These are phyloP conservation scores for Neodiprion pinetum DNA, from an alignment of 1,140 invertebrate genomes.

Conservation along the genomic window DNA sequence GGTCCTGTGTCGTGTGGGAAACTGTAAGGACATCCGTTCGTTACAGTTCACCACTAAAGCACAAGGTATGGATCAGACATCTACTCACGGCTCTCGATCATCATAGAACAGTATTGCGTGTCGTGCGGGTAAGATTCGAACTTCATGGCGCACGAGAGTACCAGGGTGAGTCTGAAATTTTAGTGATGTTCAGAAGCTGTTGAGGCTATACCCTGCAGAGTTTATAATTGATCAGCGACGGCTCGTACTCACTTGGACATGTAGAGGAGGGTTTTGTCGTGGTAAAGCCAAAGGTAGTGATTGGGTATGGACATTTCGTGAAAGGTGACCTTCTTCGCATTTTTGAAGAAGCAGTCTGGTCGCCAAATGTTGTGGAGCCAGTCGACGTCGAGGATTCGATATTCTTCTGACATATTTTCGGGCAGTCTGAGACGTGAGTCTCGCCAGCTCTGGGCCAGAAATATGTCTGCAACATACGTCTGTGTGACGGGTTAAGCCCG, in stretches of 20 bases:
- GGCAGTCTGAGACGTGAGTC: constrained; percentile 84
- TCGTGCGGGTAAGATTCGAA: constrained; percentile 92
- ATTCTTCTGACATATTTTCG: constrained; percentile 92
- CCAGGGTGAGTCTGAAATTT: constrained; percentile 78
- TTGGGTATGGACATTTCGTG: constrained; percentile 95
- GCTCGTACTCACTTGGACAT: constrained; percentile 81
- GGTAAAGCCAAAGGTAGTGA: constrained; percentile 90
- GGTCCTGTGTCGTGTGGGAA: constrained; percentile 83
- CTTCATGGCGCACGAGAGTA: constrained; percentile 91
- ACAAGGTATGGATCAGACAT: constrained; percentile 20
- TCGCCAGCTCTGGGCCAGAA: constrained; percentile 90
- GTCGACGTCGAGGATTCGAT: constrained; percentile 87
- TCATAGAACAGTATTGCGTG: constrained; percentile 89
- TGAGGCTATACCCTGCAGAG: not conserved
- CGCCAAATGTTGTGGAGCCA: constrained; percentile 92
- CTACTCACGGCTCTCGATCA: constrained; percentile 88
- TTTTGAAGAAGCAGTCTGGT: constrained; percentile 92
- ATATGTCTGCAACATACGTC: constrained; percentile 93
- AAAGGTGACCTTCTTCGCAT: constrained; percentile 91
- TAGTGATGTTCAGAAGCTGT: not conserved
- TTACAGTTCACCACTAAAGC: not conserved
- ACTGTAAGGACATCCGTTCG: constrained; percentile 63
- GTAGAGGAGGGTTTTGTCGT: constrained; percentile 88
- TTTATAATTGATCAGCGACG: not conserved
- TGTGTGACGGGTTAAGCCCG: constrained; percentile 46